Evolutionary conservation across 2,797 vertebrate species (phyloP).

Genomic region (Halcyon badia): DNA sequence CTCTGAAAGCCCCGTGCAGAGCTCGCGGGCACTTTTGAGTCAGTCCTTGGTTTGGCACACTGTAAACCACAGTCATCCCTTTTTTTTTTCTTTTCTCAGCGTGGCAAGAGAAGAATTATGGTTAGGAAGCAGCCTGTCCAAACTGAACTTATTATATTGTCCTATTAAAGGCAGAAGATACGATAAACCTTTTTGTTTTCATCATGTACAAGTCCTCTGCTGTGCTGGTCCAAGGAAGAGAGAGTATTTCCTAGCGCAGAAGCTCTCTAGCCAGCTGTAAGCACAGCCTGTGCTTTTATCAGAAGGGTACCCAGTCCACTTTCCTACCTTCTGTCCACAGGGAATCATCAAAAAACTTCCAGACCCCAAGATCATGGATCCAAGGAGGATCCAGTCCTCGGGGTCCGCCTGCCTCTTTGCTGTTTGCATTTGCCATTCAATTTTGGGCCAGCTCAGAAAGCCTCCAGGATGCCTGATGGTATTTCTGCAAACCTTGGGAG

Average conservation of each 20-base stretch:
- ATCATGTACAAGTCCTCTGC: neutral
- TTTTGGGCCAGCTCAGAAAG: neutral
- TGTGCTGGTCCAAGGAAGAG: neutral
- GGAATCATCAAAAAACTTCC: neutral
- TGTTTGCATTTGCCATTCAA: neutral
- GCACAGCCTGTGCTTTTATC: neutral
- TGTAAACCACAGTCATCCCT: neutral
- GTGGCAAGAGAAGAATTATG: neutral
- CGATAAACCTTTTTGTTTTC: neutral
- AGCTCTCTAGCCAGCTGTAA: neutral
- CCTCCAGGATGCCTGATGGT: neutral
- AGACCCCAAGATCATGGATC: neutral
- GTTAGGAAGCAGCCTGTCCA: neutral
- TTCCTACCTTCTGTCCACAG: neutral
- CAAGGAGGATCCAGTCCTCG: neutral
- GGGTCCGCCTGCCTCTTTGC: neutral
- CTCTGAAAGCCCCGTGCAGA: neutral
- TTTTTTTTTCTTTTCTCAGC: neutral
- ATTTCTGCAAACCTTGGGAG: neutral
- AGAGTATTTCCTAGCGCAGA: neutral
- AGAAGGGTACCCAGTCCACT: neutral
- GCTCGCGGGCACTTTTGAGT: neutral
- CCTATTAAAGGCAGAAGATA: neutral
- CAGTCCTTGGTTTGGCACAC: neutral
- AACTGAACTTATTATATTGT: neutral